Conservation (phyloP, 2,797 vertebrate species). For the Pipistrellus pygmaeus region DNA sequence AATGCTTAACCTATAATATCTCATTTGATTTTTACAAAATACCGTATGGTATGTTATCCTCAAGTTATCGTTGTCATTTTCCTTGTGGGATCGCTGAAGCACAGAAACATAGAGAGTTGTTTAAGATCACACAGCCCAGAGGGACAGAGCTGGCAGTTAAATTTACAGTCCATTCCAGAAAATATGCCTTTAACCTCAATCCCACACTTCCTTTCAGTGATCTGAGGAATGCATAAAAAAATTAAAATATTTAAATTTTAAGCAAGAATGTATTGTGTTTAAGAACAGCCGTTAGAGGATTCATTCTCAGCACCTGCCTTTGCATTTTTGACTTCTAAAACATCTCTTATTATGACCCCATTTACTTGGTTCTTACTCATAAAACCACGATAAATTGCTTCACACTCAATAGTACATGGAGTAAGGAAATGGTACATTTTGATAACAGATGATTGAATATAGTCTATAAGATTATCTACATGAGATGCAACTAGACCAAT, state of each 20-base stretch:
- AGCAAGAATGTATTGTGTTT: not conserved
- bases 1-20: not conserved
- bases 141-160: not conserved
- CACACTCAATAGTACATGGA: not conserved
- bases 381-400: not conserved
- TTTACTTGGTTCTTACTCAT: not conserved
- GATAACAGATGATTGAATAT: not conserved
- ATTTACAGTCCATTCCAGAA: not conserved
- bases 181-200: not conserved
- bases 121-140: not conserved
- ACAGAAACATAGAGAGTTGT: not conserved
- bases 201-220: not conserved
- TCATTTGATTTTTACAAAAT: constrained; percentile 34
- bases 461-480: not conserved
- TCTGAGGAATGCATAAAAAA: not conserved
- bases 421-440: not conserved
- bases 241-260: not conserved
- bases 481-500: not conserved
- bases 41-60: not conserved
- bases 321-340: constrained; percentile 24
- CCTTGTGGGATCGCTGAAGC: not conserved
- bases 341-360: not conserved
- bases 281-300: not conserved
- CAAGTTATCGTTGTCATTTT: not conserved
- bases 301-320: not conserved